Evolutionary conservation across 2,797 vertebrate genomes (phyloP).

Genomic region (Sebastes iracundus): DNA sequence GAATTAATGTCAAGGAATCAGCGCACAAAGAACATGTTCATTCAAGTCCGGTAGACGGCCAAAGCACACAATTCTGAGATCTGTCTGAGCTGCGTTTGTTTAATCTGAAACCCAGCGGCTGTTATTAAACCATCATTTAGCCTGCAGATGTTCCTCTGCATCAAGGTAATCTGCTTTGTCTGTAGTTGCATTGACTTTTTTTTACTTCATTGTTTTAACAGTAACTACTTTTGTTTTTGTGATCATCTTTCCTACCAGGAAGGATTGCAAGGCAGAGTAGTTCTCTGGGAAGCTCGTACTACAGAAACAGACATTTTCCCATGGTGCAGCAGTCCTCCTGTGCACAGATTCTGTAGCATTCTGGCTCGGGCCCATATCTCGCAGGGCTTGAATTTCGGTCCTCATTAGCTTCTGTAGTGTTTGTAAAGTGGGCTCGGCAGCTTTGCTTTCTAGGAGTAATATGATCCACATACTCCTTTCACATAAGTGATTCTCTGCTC

Average conservation of each 20-base stretch:
- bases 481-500: slow-evolving; percentile 26
- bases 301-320: not conserved
- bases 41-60: slow-evolving; percentile 58
- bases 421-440: slow-evolving; percentile 52
- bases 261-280: not conserved
- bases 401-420: slow-evolving; percentile 43
- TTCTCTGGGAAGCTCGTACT: not conserved
- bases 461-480: slow-evolving; percentile 31
- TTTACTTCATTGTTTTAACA: not conserved
- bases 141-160: slow-evolving; percentile 20
- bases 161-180: not conserved
- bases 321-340: not conserved
- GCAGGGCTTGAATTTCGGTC: slow-evolving; percentile 22
- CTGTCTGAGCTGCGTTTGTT: slow-evolving; percentile 38
- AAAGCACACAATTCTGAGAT: slow-evolving; percentile 33
- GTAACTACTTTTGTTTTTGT: not conserved
- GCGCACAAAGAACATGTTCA: slow-evolving; percentile 67
- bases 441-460: slow-evolving; percentile 51
- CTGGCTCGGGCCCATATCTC: slow-evolving; percentile 3
- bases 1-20: slow-evolving; percentile 65
- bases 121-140: slow-evolving; percentile 30
- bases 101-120: slow-evolving; percentile 44
- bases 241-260: not conserved
- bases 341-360: slow-evolving; percentile 6
- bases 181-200: not conserved